Percentiles rank a stretch among this genome's conserved stretches.
These are phyloP conservation scores for Salvelinus namaycush DNA, from an alignment of 2,113 vertebrate species.

Conservation along the genomic window DNA sequence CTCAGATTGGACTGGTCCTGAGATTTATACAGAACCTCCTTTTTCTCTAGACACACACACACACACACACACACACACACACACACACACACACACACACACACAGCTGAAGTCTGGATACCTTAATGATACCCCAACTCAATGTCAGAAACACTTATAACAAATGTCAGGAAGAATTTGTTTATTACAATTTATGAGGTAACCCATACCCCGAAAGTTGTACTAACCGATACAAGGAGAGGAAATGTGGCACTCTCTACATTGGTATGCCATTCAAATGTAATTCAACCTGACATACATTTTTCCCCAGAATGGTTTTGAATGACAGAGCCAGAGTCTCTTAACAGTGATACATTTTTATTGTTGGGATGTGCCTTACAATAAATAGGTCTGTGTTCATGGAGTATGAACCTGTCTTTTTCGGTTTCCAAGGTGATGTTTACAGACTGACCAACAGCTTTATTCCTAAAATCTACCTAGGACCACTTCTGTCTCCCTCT, in stretches of 20 bases:
- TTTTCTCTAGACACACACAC: not conserved
- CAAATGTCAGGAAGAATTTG: too few species aligned
- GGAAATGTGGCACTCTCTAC: too few species aligned
- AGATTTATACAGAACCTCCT: slow-evolving; percentile 40
- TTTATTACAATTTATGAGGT: too few species aligned
- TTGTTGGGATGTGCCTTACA: too few species aligned
- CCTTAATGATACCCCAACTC: not conserved
- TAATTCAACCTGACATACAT: not conserved
- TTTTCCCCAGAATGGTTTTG: not conserved
- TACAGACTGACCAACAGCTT: too few species aligned
- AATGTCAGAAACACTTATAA: too few species aligned
- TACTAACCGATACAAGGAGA: not conserved
- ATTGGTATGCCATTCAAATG: not conserved
- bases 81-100: not conserved
- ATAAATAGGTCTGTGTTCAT: not conserved
- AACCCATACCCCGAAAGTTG: too few species aligned
- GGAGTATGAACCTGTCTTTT: not conserved
- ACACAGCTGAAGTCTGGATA: not conserved
- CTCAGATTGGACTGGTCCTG: slow-evolving; percentile 14
- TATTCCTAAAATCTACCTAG: too few species aligned
- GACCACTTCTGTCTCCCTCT: slow-evolving; percentile 31
- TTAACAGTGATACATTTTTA: not conserved
- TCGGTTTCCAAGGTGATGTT: too few species aligned
- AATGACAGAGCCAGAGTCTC: not conserved
- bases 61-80: not conserved